Conservation (phyloP, 2,888 invertebrate species). For the Hydrotaea cyrtoneurina region DNA sequence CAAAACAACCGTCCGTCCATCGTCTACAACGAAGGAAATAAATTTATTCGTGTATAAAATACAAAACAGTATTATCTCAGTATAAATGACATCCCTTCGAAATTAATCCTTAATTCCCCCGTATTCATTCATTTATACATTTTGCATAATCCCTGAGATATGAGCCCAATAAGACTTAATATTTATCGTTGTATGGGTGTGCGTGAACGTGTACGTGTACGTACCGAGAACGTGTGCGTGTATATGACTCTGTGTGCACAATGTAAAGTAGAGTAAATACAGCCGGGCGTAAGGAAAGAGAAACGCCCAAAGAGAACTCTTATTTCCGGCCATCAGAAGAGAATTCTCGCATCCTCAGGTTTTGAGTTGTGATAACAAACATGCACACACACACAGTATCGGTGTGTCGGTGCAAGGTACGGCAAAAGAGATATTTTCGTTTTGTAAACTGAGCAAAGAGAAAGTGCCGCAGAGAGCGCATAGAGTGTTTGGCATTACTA, state of each 20-base stretch:
- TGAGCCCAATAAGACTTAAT: conserved; percentile 69
- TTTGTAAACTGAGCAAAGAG: background rate
- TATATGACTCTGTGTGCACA: background rate
- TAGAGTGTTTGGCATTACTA: background rate
- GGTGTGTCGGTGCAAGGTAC: conserved; percentile 21
- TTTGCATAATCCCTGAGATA: conserved; percentile 80
- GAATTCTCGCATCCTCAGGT: background rate
- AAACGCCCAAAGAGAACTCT: no score
- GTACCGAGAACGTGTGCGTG: background rate
- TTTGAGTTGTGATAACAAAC: conserved; percentile 11
- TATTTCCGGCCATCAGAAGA: conserved; percentile 2
- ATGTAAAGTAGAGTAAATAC: background rate
- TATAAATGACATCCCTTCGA: conserved; percentile 81
- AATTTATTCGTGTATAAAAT: conserved; percentile 73
- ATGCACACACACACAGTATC: conserved; percentile 46
- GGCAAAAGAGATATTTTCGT: background rate
- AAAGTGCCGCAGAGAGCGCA: background rate
- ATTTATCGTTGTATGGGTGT: conserved; percentile 46
- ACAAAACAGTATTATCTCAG: conserved; percentile 79
- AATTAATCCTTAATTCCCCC: conserved; percentile 81
- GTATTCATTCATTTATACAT: conserved; percentile 75
- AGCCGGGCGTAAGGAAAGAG: no score
- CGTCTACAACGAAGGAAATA: conserved; percentile 56
- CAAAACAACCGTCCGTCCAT: background rate
- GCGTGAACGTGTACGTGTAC: conserved; percentile 15